These are phyloP conservation scores for Belgica antarctica DNA, from an alignment of 2,888 invertebrate genomes.

Conservation along the genomic window DNA sequence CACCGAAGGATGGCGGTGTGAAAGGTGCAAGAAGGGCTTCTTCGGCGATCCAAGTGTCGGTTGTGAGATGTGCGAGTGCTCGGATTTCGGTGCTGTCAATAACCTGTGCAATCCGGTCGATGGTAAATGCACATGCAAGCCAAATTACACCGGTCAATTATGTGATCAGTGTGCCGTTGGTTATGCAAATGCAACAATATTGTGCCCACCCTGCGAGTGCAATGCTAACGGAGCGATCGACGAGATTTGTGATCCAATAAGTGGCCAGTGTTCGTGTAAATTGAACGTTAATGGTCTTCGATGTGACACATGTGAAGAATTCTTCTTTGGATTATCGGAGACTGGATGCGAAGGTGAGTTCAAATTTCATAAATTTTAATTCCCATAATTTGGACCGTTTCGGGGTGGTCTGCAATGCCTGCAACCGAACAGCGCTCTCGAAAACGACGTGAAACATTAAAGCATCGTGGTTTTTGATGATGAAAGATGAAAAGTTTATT, in stretches of 20 bases:
- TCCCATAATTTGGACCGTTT: too few relatives aligned
- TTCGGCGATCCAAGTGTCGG: conserved; percentile 65
- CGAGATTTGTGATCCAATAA: conserved; percentile 68
- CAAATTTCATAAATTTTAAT: not conserved
- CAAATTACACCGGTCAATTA: conserved; percentile 68
- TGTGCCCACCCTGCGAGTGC: conserved; percentile 80
- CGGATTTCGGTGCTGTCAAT: conserved; percentile 68
- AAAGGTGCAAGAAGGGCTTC: conserved; percentile 65
- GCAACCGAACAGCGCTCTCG: too few relatives aligned
- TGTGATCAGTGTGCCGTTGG: conserved; percentile 66
- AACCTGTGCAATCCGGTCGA: conserved; percentile 67
- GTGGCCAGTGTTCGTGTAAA: conserved; percentile 79
- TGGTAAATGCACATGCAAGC: conserved; percentile 74
- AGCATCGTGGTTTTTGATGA: not conserved
- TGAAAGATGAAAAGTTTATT: conserved; percentile 11
- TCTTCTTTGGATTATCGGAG: conserved; percentile 67
- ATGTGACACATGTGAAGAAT: conserved; percentile 70
- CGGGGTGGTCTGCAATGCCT: conserved; percentile 7
- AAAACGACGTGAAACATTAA: not conserved
- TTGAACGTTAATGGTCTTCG: conserved; percentile 73
- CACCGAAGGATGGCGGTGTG: conserved; percentile 67
- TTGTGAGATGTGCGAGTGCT: conserved; percentile 77
- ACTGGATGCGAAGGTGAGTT: conserved; percentile 69
- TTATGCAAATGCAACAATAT: conserved; percentile 68
- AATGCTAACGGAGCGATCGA: conserved; percentile 65